Evolutionary conservation across 1,140 invertebrate species (phyloP).

Genomic region (Octopus bimaculoides): DNA sequence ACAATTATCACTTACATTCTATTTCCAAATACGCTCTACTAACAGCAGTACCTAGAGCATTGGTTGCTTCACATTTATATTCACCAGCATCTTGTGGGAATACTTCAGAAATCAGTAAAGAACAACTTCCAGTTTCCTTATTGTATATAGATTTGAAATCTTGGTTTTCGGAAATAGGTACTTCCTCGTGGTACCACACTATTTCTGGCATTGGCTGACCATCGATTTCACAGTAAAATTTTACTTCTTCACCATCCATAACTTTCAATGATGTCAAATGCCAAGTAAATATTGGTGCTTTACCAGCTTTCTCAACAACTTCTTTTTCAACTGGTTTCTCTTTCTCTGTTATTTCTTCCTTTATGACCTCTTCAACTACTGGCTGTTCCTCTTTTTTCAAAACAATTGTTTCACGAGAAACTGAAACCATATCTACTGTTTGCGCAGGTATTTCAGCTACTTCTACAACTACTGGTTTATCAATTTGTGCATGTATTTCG

Average conservation of each 20-base stretch:
- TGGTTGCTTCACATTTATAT: constrained; percentile 88
- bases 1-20: constrained; percentile 63
- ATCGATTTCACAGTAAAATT: constrained; percentile 60
- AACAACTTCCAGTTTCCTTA: constrained; percentile 42
- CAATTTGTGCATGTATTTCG: constrained; percentile 17
- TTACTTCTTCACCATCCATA: constrained; percentile 89
- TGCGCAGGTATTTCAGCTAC: constrained; percentile 24
- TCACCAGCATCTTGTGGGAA: constrained; percentile 94
- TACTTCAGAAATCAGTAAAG: constrained; percentile 50
- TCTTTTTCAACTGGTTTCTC: constrained; percentile 21
- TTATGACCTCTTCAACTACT: constrained; percentile 13
- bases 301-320: constrained; percentile 60
- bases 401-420: constrained; percentile 19
- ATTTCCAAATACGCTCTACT: constrained; percentile 71
- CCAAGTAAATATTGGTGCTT: constrained; percentile 74
- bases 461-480: constrained; percentile 18
- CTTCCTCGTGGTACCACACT: constrained; percentile 69
- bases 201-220: constrained; percentile 47
- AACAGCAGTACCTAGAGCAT: constrained; percentile 82
- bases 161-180: constrained; percentile 64
- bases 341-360: constrained; percentile 17
- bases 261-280: constrained; percentile 72
- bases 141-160: constrained; percentile 50
- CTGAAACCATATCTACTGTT: constrained; percentile 19
- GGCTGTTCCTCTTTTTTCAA: constrained; percentile 23